Evolutionary conservation across 1,140 invertebrate species (phyloP), one percentile per base, ranked within the genome.

Genomic region (Mya arenaria): DNA sequence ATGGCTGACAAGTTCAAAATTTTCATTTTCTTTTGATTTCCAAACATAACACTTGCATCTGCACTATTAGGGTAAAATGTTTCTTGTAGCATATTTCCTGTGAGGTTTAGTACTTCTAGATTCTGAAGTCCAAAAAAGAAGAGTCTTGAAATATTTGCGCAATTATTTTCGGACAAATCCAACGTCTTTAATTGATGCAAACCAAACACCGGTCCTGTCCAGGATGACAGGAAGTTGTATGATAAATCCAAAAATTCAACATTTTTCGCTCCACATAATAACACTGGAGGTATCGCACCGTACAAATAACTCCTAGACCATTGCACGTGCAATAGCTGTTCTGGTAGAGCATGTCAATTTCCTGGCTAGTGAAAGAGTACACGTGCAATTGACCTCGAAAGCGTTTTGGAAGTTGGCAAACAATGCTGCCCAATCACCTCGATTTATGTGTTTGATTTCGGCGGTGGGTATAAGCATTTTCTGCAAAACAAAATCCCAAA

Each of bases 111-210:
- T 17, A 25, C 15, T 32, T 48, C 8, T 41, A 75, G 36, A 10
- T n/a, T 30, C 2, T 10, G 30, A n/a, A 75, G 36, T 5, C 39
- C 41, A 19, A 30, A 4, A 28, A 75, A 65, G 30, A 63, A 65
- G 6, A 0, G 3, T 17, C 28, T 36, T 10, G 6, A 8, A 30
- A 75, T n/a, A 6, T 63, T 30, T 19, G 44, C 28, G 41, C 73
- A 75, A 25, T 48, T 44, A 34, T 75, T 75, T 48, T 75, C 73
- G 23, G 73, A 75, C 32, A 75, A 15, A 30, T 75, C 73, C 4
- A 75, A 41, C n/a, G 48, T 19, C 15, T 32, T 63, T 19, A 75
- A 34, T 25, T 41, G 23, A 41, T 63, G 25, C 10, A 75, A 23
- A 28, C 73, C 73, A 1, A 15, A 25, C 0, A 75, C 19, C 10